Conservation (phyloP, 2,888 invertebrate genomes). For the Dexiosoma caninum region DNA sequence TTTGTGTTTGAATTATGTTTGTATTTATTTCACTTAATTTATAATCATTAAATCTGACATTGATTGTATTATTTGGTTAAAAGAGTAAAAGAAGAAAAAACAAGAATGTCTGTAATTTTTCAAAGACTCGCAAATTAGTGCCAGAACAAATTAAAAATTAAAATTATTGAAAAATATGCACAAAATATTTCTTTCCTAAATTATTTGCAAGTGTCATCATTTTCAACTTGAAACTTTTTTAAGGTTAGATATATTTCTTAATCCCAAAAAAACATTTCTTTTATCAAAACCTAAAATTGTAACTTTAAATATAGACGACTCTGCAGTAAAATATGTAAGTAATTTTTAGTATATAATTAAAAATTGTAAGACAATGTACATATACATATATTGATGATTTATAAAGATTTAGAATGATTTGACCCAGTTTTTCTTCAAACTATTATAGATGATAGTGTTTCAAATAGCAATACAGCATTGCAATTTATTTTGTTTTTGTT, state of each 20-base stretch:
- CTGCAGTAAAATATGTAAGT: too few species aligned
- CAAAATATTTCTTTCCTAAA: not conserved
- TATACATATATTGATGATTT: not conserved
- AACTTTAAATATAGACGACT: too few species aligned
- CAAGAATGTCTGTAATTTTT: slow-evolving; percentile 42
- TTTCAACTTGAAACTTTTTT: not conserved
- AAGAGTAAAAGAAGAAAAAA: slow-evolving; percentile 19
- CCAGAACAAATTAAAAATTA: slow-evolving; percentile 39
- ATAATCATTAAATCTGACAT: slow-evolving; percentile 63
- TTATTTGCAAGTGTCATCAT: not conserved
- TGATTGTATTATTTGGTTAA: slow-evolving; percentile 57
- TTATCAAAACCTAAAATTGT: not conserved
- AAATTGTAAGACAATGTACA: not conserved
- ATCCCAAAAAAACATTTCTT: not conserved
- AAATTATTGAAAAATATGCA: not conserved
- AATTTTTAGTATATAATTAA: not conserved
- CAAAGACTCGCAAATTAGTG: slow-evolving; percentile 58
- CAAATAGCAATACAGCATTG: slow-evolving; percentile 22
- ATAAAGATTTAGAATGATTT: slow-evolving; percentile 30
- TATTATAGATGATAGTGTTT: slow-evolving; percentile 24
- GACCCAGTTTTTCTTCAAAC: slow-evolving; percentile 34
- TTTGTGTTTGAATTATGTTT: slow-evolving; percentile 23
- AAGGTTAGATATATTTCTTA: not conserved
- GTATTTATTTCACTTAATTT: slow-evolving; percentile 56
- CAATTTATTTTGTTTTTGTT: slow-evolving; percentile 33